phyloP scores from a whole-genome alignment of 1,140 invertebrate genomes.

The Ceratosolen fusciceps region DNA sequence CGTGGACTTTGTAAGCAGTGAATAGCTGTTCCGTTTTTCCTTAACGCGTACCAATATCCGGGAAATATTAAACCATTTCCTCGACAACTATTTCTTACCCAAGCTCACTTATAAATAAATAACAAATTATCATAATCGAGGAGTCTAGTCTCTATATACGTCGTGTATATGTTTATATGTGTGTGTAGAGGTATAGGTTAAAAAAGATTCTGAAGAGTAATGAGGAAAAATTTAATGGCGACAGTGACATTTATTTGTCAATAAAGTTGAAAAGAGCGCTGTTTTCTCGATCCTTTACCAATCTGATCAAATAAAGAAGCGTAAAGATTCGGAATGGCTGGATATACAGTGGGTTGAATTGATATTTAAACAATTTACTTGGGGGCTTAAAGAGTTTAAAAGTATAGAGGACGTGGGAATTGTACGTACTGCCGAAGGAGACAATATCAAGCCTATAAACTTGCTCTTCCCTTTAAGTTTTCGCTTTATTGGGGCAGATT shows the following conservation, averaged over 20 bases:
- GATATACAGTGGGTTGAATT: constrained; percentile 11
- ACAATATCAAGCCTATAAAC: constrained; percentile 48
- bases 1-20: too few species aligned
- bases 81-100: too few species aligned
- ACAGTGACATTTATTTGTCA: constrained; percentile 32
- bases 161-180: too few species aligned
- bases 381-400: constrained; percentile 46
- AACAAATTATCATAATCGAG: too few species aligned
- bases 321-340: constrained; percentile 25
- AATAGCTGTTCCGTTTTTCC: too few species aligned
- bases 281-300: constrained; percentile 15
- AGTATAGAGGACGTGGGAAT: constrained; percentile 9
- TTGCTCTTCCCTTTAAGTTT: constrained; percentile 21
- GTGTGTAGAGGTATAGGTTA: too few species aligned
- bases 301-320: constrained; percentile 41
- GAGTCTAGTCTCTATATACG: too few species aligned
- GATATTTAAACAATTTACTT: constrained; percentile 41
- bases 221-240: constrained; percentile 8
- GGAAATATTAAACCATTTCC: too few species aligned
- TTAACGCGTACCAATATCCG: too few species aligned
- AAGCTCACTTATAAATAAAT: too few species aligned
- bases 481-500: constrained; percentile 34
- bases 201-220: too few species aligned
- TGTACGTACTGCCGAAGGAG: neutral
- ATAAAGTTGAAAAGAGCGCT: constrained; percentile 32